Evolutionary conservation across 2,888 invertebrate genomes (phyloP).

Genomic region (Epiblema foenella): DNA sequence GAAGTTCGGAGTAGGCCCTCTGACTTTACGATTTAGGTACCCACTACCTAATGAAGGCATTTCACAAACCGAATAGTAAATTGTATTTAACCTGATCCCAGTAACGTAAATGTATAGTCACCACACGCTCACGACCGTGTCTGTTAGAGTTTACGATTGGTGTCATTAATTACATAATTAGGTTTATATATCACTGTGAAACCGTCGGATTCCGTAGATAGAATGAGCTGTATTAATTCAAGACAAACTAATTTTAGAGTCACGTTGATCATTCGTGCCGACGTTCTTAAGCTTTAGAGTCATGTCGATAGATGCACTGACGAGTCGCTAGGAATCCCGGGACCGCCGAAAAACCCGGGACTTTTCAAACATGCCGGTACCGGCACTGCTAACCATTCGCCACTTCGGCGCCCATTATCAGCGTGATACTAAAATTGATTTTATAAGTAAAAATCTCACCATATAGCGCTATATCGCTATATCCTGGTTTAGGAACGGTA

Average conservation of each 20-base stretch:
- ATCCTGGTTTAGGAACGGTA: slow-evolving; percentile 1
- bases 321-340: too few relatives aligned
- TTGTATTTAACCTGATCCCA: neutral
- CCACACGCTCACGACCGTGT: slow-evolving; percentile 36
- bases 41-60: neutral
- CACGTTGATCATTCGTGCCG: too few relatives aligned
- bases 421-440: neutral
- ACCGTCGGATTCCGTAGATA: neutral
- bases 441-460: neutral
- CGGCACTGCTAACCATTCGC: too few relatives aligned
- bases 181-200: slow-evolving; percentile 8
- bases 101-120: slow-evolving; percentile 15
- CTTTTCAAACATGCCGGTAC: too few relatives aligned
- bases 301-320: too few relatives aligned
- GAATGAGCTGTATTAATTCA: slow-evolving; percentile 3
- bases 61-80: slow-evolving; percentile 7
- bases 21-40: too few relatives aligned
- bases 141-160: slow-evolving; percentile 20
- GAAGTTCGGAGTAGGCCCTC: too few relatives aligned
- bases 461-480: neutral
- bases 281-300: too few relatives aligned
- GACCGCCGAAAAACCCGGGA: too few relatives aligned
- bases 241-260: too few relatives aligned
- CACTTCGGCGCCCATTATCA: too few relatives aligned
- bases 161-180: slow-evolving; percentile 19